Percentiles rank a stretch among this genome's conserved stretches.
Evolutionary conservation across 2,113 vertebrate genomes (phyloP).

Genomic region (Cacatua alba): DNA sequence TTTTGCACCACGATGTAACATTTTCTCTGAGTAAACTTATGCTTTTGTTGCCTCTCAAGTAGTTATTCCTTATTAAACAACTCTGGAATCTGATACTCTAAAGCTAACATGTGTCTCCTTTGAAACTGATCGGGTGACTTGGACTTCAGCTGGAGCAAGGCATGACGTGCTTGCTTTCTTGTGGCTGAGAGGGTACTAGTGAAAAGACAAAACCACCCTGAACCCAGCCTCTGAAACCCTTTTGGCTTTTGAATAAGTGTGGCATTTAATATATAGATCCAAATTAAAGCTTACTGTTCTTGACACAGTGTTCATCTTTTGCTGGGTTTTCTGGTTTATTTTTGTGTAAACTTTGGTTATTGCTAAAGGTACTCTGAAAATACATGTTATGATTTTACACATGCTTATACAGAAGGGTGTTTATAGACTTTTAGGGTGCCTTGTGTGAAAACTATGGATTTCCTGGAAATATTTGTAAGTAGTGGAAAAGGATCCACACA

Average conservation of each 20-base stretch:
- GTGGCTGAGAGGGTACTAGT: background rate
- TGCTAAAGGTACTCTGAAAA: background rate
- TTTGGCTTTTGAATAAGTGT: background rate
- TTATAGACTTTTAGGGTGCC: background rate
- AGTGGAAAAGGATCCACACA: accelerated
- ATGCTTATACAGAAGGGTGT: background rate
- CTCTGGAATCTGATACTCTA: background rate
- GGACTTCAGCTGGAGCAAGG: background rate
- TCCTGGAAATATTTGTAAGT: background rate
- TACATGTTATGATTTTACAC: background rate
- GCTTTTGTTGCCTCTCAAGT: background rate
- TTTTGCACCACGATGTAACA: background rate
- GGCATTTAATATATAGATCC: background rate
- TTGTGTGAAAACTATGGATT: background rate
- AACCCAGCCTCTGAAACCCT: background rate
- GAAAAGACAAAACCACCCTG: background rate
- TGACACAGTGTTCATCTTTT: background rate
- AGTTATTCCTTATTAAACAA: background rate
- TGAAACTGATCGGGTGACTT: background rate
- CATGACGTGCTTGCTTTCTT: background rate
- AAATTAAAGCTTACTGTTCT: background rate
- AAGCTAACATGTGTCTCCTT: background rate
- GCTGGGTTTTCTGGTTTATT: background rate
- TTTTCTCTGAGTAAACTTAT: background rate
- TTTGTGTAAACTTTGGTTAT: background rate